Conservation (phyloP, 2,888 invertebrate genomes). For the Noctuana brunneofusca region DNA sequence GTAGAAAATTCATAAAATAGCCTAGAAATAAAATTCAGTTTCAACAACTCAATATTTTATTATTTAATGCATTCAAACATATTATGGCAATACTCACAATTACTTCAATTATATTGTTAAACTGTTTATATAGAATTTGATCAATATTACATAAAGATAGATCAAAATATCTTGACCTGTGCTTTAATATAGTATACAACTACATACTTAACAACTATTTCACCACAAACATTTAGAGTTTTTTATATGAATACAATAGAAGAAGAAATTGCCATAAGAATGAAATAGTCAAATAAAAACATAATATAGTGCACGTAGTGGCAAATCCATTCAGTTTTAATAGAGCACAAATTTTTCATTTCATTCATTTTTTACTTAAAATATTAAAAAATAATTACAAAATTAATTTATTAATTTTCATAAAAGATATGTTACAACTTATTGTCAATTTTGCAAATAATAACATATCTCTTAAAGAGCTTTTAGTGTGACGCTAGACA, state of each 20-base stretch:
- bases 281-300: too few species aligned
- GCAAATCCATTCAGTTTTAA: background rate
- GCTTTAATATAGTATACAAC: background rate
- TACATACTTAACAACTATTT: background rate
- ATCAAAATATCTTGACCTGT: background rate
- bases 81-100: conserved; percentile 49
- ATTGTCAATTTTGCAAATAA: background rate
- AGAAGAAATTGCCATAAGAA: too few species aligned
- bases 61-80: conserved; percentile 53
- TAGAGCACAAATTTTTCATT: background rate
- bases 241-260: too few species aligned
- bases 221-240: background rate
- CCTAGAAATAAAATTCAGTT: conserved; percentile 55
- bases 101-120: background rate
- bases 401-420: background rate
- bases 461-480: background rate
- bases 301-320: too few species aligned
- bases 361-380: too few species aligned
- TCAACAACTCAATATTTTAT: conserved; percentile 62
- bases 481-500: too few species aligned
- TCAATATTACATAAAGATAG: background rate
- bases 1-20: background rate
- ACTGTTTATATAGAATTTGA: background rate
- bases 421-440: background rate
- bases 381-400: background rate